These are phyloP conservation scores for Mus spretus DNA, from an alignment of 2,797 vertebrate species.

Conservation along the genomic window DNA sequence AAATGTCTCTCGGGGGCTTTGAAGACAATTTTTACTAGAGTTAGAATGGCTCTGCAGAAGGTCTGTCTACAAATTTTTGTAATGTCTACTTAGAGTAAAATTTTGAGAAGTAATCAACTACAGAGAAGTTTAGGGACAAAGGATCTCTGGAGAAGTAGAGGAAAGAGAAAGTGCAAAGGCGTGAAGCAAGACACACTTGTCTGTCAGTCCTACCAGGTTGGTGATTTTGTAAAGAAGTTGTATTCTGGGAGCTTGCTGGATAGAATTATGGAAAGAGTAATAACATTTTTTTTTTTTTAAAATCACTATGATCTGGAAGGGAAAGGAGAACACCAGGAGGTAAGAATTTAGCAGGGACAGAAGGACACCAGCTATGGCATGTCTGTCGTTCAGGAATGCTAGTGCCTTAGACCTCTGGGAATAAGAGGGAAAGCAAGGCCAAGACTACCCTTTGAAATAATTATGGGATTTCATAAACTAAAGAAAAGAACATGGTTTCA, in stretches of 20 bases:
- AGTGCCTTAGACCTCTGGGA: background rate
- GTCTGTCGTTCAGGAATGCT: background rate
- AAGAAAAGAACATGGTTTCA: constrained; percentile 35
- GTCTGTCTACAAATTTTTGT: background rate
- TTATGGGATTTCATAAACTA: background rate
- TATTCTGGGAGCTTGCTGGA: background rate
- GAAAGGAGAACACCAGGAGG: background rate
- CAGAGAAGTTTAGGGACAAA: background rate
- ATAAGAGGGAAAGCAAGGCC: background rate
- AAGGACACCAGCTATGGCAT: background rate
- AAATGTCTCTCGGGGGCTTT: background rate
- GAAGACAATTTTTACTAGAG: background rate
- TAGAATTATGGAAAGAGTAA: background rate
- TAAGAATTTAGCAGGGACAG: background rate
- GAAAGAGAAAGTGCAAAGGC: background rate
- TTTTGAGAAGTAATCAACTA: constrained; percentile 5
- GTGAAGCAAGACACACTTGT: background rate
- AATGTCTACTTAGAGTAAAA: constrained; percentile 49
- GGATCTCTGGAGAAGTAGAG: background rate
- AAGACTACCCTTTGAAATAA: constrained; percentile 17
- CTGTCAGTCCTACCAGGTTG: background rate
- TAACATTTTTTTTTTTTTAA: background rate
- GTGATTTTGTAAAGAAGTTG: background rate
- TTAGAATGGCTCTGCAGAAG: background rate
- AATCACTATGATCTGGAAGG: background rate